Evolutionary conservation across 92 coral and sea anemone genomes (phyloP), one percentile per base, ranked within the genome.

Genomic region (Porites rus): DNA sequence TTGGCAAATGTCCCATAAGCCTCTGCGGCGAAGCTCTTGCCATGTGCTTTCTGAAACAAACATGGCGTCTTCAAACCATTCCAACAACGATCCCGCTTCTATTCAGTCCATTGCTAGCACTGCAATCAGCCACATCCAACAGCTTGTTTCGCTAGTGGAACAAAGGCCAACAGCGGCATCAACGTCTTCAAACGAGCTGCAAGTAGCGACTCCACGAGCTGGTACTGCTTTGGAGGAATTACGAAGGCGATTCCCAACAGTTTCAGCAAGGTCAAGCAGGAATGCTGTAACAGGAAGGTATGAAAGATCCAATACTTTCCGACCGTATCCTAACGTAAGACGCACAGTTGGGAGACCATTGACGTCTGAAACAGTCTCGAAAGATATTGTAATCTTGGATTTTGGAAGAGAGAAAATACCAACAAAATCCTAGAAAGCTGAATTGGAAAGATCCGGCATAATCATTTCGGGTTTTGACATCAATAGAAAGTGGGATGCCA

Each of bases 401-500:
- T 61, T 25, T 25, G 31, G n/a, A n/a, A n/a, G n/a, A n/a, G n/a
- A n/a, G n/a, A n/a, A n/a, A n/a, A n/a, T n/a, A n/a, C n/a, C n/a
- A n/a, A n/a, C n/a, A n/a, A n/a, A n/a, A n/a, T n/a, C n/a, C n/a
- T n/a, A n/a, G n/a, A n/a, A n/a, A n/a, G n/a, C n/a, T n/a, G n/a
- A n/a, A n/a, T n/a, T n/a, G n/a, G n/a, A n/a, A n/a, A n/a, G n/a
- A n/a, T n/a, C n/a, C n/a, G n/a, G n/a, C n/a, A n/a, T n/a, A n/a
- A n/a, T n/a, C n/a, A n/a, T n/a, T n/a, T n/a, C n/a, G n/a, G n/a
- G n/a, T n/a, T n/a, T n/a, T n/a, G n/a, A n/a, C n/a, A n/a, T n/a
- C n/a, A n/a, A n/a, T n/a, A n/a, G n/a, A n/a, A n/a, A n/a, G n/a
- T 77, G 89, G 92, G 70, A 89, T 84, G 75, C 89, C 21, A 77